Base-by-base conservation (phyloP, 2,797 vertebrate genomes). In the Hippocampus kuda region DNA sequence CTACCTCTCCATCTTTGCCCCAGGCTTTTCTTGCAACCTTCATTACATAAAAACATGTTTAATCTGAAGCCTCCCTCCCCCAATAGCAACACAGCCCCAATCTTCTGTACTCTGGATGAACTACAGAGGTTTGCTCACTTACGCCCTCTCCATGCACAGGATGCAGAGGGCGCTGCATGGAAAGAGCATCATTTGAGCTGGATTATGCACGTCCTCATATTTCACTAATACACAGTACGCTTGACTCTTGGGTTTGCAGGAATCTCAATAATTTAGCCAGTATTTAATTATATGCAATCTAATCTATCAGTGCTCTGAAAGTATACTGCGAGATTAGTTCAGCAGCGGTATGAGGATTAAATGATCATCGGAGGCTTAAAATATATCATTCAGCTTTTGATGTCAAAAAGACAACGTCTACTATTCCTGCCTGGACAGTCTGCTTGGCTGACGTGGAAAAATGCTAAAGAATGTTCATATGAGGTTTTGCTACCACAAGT, bases 1-100 rank as follows among this genome's bases (percentile, higher is more conserved):
- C 78, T 80, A 57, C 67, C 2, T 68, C 2, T 66, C 75, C 56
- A 71, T 70, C 78, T 78, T 72, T 68, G 70, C 73, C 57, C 75
- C 70, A 68, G 30, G 83, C 70, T 75, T 75, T 68, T 77, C 80
- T 77, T 69, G 72, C 82, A 85, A 85, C 75, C 63, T 75, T 88
- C 82, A 86, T 88, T 86, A 87, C 80, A 85, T 86, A 87, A 87
- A 88, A 86, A 83, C 82, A 83, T 74, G 79, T 77, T 84, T 89
- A 88, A 86, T 87, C 84, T 85, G 70, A 68, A 69, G 24, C 63
- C 56, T 77, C 71, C 83, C 77, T 69, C 78, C 79, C 80, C 82
- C 81, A 78, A 70, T 10, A 13, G 30, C 38, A 18, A 70, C 34
- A 61, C 73, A 65, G 72, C 68, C 72, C 66, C 68, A 77, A n/a